phyloP scores from a whole-genome alignment of 2,888 invertebrate genomes.

The Meloe dianella region DNA sequence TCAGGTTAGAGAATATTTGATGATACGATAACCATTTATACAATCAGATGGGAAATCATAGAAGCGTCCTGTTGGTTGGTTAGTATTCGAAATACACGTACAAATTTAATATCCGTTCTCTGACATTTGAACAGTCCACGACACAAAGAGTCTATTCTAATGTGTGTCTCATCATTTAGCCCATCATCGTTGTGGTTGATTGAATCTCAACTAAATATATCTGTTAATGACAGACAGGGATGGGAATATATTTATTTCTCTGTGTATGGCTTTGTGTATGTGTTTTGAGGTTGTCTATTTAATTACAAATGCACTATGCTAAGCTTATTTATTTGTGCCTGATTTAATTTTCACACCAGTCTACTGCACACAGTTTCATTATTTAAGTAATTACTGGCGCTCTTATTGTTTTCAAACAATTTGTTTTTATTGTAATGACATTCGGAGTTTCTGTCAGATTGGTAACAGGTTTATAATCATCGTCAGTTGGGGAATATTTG shows the following conservation, averaged over 20 bases:
- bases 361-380: slow-evolving; percentile 41
- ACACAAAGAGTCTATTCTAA: slow-evolving; percentile 29
- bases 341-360: slow-evolving; percentile 42
- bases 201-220: slow-evolving; percentile 38
- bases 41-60: slow-evolving; percentile 30
- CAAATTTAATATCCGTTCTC: slow-evolving; percentile 43
- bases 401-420: slow-evolving; percentile 15
- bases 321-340: slow-evolving; percentile 41
- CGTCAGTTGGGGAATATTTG: background rate
- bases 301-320: background rate
- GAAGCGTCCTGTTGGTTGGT: slow-evolving; percentile 19
- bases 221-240: slow-evolving; percentile 40
- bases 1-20: slow-evolving; percentile 26
- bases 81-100: slow-evolving; percentile 29
- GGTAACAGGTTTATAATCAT: slow-evolving; percentile 6
- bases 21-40: slow-evolving; percentile 28
- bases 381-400: slow-evolving; percentile 29
- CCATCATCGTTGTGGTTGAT: slow-evolving; percentile 41
- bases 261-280: slow-evolving; percentile 8
- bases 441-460: background rate
- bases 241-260: background rate
- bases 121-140: slow-evolving; percentile 37
- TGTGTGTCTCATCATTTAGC: slow-evolving; percentile 35
- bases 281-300: slow-evolving; percentile 1
- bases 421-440: slow-evolving; percentile 5